Percentiles rank a stretch among this genome's conserved stretches.
These are phyloP conservation scores for Enteromius thamalakanensis DNA, from an alignment of 2,797 vertebrate species.

Conservation along the genomic window DNA sequence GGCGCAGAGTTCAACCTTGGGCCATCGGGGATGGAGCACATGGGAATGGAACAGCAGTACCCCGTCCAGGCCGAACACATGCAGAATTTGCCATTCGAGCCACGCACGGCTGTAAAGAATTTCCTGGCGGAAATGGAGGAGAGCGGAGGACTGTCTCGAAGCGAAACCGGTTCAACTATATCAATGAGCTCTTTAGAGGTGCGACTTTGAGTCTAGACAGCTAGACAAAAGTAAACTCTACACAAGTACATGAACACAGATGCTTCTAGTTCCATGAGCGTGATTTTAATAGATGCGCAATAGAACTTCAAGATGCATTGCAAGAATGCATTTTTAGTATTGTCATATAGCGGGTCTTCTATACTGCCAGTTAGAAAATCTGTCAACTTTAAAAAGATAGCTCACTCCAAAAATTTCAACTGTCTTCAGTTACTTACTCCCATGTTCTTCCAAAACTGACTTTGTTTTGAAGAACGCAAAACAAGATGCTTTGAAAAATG, in stretches of 20 bases:
- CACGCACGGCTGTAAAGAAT: conserved; percentile 97
- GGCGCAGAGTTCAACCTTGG: conserved; percentile 92
- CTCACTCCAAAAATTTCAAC: neutral
- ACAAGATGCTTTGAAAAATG: neutral
- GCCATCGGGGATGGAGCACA: conserved; percentile 93
- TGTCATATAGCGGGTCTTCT: neutral
- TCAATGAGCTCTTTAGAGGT: conserved; percentile 99
- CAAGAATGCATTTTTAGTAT: neutral
- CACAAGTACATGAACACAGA: neutral
- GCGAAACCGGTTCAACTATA: conserved; percentile 97
- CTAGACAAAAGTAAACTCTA: neutral
- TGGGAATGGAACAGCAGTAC: conserved; percentile 94
- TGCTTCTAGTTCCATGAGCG: neutral
- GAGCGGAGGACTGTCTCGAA: conserved; percentile 88
- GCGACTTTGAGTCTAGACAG: conserved; percentile 60
- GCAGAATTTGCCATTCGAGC: conserved; percentile 96
- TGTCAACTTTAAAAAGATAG: neutral
- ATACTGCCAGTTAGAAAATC: neutral
- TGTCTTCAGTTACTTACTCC: neutral
- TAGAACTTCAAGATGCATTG: too few relatives aligned
- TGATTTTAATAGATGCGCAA: neutral
- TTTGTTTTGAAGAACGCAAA: neutral
- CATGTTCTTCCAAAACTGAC: neutral
- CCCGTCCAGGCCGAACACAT: conserved; percentile 86
- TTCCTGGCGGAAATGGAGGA: conserved; percentile 99